phyloP scores from a whole-genome alignment of 1,140 invertebrate genomes.

The Halictus rubicundus region DNA sequence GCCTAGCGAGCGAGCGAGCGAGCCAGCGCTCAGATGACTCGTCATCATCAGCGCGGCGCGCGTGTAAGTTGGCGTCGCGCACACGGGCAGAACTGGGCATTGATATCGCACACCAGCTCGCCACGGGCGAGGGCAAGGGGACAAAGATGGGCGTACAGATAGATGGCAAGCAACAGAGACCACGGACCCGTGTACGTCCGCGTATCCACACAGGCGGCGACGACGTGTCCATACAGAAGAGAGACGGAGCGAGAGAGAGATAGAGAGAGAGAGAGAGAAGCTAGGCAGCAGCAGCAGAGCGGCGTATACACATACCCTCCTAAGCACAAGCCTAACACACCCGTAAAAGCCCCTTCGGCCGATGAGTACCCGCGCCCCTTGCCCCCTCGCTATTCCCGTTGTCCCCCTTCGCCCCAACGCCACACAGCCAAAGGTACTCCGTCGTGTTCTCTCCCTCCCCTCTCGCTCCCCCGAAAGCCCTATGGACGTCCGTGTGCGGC shows the following conservation, averaged over 20 bases:
- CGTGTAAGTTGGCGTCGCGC: conserved; percentile 1
- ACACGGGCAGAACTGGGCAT: conserved; percentile 32
- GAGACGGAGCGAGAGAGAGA: no score
- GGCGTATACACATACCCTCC: conserved; percentile 62
- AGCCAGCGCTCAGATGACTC: conserved; percentile 39
- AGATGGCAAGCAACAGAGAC: conserved; percentile 41
- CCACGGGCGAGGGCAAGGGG: not conserved
- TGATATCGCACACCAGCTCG: conserved; percentile 32
- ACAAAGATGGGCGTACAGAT: conserved; percentile 37
- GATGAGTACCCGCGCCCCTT: conserved; percentile 69
- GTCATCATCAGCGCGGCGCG: conserved; percentile 20
- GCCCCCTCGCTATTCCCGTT: conserved; percentile 63
- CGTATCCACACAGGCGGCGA: conserved; percentile 22
- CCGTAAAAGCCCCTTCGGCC: conserved; percentile 73
- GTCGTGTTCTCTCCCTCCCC: conserved; percentile 39
- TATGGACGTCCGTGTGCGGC: conserved; percentile 23
- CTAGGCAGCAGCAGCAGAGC: conserved; percentile 13
- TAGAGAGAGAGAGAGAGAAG: no score
- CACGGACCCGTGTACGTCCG: conserved; percentile 49
- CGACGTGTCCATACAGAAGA: conserved; percentile 22
- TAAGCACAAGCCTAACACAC: conserved; percentile 69
- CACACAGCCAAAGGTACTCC: conserved; percentile 45
- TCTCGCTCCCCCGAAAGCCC: conserved; percentile 32
- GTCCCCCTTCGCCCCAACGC: conserved; percentile 55
- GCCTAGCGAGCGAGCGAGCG: not conserved